Base-by-base conservation (phyloP, 2,797 vertebrate species). In the Oreochromis mossambicus region DNA sequence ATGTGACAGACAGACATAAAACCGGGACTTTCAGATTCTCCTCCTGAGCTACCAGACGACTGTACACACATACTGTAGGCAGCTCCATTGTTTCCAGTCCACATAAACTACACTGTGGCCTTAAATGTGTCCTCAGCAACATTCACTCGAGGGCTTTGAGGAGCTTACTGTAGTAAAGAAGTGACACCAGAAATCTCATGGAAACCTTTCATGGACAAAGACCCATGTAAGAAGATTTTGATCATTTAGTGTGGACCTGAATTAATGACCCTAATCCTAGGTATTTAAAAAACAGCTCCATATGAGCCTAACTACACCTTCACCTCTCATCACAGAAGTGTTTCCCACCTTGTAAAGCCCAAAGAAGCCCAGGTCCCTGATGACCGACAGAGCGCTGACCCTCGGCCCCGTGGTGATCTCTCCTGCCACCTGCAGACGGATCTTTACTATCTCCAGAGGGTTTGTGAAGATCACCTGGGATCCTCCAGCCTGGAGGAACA, bases 391-490 rank as follows among this genome's bases (percentile, higher is more conserved):
- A 58, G 97, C 97, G 21, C 97, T 98, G 96, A 98, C 97, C 68
- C 97, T 95, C n/a, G 96, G 97, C 61, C 97, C 97, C 0, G 96
- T 97, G 66, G 97, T 97, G 92, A 98, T 98, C 93, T 98, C 97
- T 95, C 97, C 97, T 46, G 97, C 97, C 91, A 98, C 98, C 84
- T 98, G 97, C 90, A 98, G 94, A 78, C 97, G 96, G 92, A 98
- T 98, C 95, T 98, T 98, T 84, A 98, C 97, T 14, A 98, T 98
- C 95, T 98, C 97, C 94, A 98, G 84, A n/a, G 97, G 97, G 90
- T 98, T 98, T 84, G 97, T 98, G 94, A 98, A 98, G 91, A 98
- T 98, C 85, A 98, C 97, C 93, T 98, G 97, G 79, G 97, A 98
- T 77, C 96, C 97, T 81, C 97, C 97, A 52, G 97, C 97, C 98